A percentile compares a stretch with the other conserved stretches of the same genome.
Conservation (phyloP, 2,113 vertebrate genomes). For the Solea senegalensis region DNA sequence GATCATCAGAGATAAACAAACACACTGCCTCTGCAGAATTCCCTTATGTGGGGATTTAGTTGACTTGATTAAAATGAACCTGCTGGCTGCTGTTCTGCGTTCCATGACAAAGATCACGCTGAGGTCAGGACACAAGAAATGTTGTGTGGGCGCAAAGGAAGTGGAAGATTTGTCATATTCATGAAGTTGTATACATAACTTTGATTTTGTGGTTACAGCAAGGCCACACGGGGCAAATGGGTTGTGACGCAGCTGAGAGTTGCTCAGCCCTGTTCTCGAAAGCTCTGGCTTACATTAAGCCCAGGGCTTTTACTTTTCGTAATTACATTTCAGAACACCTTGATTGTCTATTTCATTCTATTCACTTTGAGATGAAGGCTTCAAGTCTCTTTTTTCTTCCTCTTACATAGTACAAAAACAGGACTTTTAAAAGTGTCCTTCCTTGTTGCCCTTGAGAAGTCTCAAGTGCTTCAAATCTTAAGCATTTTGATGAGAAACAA, state of each 20-base stretch:
- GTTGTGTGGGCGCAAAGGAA: neutral
- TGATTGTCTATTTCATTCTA: constrained; percentile 72
- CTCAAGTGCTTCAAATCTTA: constrained; percentile 69
- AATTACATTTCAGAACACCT: constrained; percentile 73
- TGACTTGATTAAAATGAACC: constrained; percentile 26
- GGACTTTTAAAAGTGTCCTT: constrained; percentile 69
- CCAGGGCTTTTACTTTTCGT: constrained; percentile 60
- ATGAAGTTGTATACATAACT: constrained; percentile 5
- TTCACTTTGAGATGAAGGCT: constrained; percentile 64
- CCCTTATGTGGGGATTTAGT: constrained; percentile 25
- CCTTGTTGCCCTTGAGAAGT: constrained; percentile 69
- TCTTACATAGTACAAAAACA: constrained; percentile 52
- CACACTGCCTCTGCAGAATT: neutral
- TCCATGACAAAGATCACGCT: neutral
- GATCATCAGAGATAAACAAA: neutral
- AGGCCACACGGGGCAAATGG: constrained; percentile 34
- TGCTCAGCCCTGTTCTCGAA: constrained; percentile 46
- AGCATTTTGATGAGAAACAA: constrained; percentile 65
- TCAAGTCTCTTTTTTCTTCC: constrained; percentile 55
- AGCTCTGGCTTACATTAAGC: constrained; percentile 55
- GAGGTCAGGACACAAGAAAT: no score
- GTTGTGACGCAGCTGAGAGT: constrained; percentile 9
- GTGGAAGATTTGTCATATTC: neutral
- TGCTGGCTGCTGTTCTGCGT: constrained; percentile 18
- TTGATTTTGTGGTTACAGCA: constrained; percentile 3